Evolutionary conservation across 2,888 invertebrate genomes (phyloP), one percentile per base, ranked within the genome.

Genomic region (Cataglyphis albicans): DNA sequence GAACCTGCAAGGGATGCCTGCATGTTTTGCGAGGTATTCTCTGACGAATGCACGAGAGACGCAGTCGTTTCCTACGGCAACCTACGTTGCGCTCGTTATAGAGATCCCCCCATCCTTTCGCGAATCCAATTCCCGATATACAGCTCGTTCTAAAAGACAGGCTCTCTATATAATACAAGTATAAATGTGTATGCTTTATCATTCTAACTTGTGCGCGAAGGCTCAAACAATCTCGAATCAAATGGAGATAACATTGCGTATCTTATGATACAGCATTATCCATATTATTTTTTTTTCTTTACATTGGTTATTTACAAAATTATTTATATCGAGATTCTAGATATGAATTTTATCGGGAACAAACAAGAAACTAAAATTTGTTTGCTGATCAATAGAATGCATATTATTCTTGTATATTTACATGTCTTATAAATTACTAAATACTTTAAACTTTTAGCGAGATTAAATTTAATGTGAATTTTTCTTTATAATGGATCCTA

Each of bases 21-120:
- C 25, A 61, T 80, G 41, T 78, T 78, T 70, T 44, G 59, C 44
- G 25, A 61, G 32, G 59, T 7, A 25, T 72, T 72, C 35, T 29
- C 59, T 25, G 89, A 70, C 59, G 78, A 78, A 59, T 89, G 88
- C 87, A 88, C 75, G 88, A 63, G 75, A 75, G 80, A 78, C 76
- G 82, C 18, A 78, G 78, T 48, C 25, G 72, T 80, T 80, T 70
- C 41, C 70, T 72, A 70, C 21, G 32, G 52, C 52, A 59, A 76
- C 29, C 29, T 29, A 29, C 59, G 35, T 35, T 61, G 44, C n/a
- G 21, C 70, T 78, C 44, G 44, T 70, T 78, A 78, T 7, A 6
- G 44, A 41, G 15, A 70, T 70, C 25, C 44, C 29, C 29, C 15
- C 18, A 7, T 41, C 41, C 29, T 38, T 9, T 25, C 41, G 38